Conservation (phyloP, 92 coral and sea anemone genomes). For the Palythoa grandis region DNA sequence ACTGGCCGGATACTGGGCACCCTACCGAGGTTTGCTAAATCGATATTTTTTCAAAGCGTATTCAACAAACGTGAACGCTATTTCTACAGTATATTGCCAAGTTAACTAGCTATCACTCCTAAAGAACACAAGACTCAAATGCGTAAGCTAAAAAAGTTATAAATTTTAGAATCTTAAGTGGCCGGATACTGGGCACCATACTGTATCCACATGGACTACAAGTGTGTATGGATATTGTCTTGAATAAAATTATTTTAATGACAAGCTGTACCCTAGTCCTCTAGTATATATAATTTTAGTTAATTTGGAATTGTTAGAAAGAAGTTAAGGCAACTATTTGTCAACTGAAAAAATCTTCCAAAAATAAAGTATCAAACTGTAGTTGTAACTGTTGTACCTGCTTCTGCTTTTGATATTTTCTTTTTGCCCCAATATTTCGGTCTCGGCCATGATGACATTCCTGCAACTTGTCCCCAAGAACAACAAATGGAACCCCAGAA, state of each 20-base stretch:
- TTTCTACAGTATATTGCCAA: too few species aligned
- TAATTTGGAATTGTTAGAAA: not conserved
- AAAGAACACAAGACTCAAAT: too few species aligned
- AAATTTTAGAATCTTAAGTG: too few species aligned
- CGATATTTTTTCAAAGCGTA: too few species aligned
- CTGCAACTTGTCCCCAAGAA: conserved; percentile 42
- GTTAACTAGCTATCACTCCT: too few species aligned
- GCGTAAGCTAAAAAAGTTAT: too few species aligned
- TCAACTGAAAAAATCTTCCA: conserved; percentile 1
- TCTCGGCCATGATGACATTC: conserved; percentile 56
- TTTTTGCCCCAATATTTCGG: conserved; percentile 41
- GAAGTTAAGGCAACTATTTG: not conserved
- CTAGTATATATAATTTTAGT: not conserved
- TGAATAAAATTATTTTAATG: not conserved
- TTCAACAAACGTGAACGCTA: too few species aligned
- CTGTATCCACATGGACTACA: not conserved
- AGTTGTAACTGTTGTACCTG: not conserved
- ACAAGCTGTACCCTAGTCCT: not conserved
- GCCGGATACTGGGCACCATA: too few species aligned
- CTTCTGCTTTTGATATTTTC: conserved; percentile 14
- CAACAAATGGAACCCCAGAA: conserved; percentile 51
- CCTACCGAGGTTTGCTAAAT: too few species aligned
- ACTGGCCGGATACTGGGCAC: too few species aligned
- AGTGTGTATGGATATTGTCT: not conserved
- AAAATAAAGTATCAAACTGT: not conserved